A percentile compares a stretch with the other conserved stretches of the same genome.
phyloP scores from a whole-genome alignment of 2,113 vertebrate genomes.

The Picathartes gymnocephalus region DNA sequence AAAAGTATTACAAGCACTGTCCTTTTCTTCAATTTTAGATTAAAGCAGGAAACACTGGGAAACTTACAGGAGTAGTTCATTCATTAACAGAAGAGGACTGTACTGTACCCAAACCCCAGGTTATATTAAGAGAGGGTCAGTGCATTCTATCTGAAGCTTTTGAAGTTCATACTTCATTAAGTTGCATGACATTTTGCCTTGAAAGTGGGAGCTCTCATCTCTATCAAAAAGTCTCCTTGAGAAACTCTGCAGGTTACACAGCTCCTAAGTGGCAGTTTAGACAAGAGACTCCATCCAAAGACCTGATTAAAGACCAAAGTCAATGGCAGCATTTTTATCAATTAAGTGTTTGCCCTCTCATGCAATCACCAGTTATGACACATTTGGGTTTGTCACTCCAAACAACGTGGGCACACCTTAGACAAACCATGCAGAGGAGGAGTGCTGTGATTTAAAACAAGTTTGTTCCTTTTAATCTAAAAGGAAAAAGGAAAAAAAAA shows the following conservation, averaged over 20 bases:
- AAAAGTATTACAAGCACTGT: background rate
- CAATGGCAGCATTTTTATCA: conserved; percentile 42
- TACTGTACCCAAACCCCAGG: background rate
- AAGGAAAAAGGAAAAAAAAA: conserved; percentile 27
- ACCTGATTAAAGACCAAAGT: conserved; percentile 51
- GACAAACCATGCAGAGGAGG: conserved; percentile 35
- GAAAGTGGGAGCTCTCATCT: conserved; percentile 45
- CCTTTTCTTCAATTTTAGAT: background rate
- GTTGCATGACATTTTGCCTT: background rate
- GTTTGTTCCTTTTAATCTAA: conserved; percentile 53
- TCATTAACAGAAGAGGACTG: conserved; percentile 40
- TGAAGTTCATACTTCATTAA: conserved; percentile 49
- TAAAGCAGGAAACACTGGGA: background rate
- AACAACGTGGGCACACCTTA: conserved; percentile 31
- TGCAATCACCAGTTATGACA: conserved; percentile 52
- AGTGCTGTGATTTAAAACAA: conserved; percentile 40
- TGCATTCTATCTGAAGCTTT: conserved; percentile 30
- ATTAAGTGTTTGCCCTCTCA: conserved; percentile 45
- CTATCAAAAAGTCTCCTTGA: conserved; percentile 30
- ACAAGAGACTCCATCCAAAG: conserved; percentile 29
- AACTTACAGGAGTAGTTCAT: background rate
- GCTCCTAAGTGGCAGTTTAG: conserved; percentile 11
- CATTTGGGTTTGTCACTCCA: conserved; percentile 2
- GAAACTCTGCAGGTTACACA: conserved; percentile 35
- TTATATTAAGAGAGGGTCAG: conserved; percentile 27